Evolutionary conservation across 2,113 vertebrate genomes (phyloP).

Genomic region (Leptodactylus fuscus): DNA sequence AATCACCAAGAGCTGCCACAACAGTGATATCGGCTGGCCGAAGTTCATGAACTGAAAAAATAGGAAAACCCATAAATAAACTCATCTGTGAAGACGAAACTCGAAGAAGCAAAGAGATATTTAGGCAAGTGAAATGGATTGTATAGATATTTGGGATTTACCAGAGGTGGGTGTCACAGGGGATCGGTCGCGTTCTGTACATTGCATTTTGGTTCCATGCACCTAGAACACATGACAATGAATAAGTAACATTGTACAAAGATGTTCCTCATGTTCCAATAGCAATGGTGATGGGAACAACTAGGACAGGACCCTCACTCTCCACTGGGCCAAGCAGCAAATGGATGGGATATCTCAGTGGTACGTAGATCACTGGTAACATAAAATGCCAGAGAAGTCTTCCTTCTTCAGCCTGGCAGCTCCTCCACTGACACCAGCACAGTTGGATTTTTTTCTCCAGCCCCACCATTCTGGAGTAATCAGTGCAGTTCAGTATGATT

Average conservation of each 20-base stretch:
- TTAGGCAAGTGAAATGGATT: neutral
- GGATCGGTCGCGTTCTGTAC: slow-evolving; percentile 78
- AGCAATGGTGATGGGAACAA: too few species aligned
- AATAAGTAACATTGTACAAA: neutral
- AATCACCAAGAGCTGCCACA: slow-evolving; percentile 91
- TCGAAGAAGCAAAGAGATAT: neutral
- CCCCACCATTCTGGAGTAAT: too few species aligned
- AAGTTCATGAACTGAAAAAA: slow-evolving; percentile 83
- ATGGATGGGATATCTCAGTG: too few species aligned
- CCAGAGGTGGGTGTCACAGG: slow-evolving; percentile 78
- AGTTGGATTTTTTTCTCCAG: too few species aligned
- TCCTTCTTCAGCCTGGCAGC: too few species aligned
- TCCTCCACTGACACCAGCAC: too few species aligned
- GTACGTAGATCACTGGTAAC: too few species aligned
- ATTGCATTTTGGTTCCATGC: slow-evolving; percentile 80
- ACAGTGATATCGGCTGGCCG: slow-evolving; percentile 87
- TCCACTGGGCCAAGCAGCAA: too few species aligned
- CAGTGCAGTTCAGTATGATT: too few species aligned
- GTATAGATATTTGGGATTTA: slow-evolving; percentile 63
- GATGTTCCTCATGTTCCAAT: neutral
- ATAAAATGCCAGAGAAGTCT: too few species aligned
- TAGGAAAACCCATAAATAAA: slow-evolving; percentile 50
- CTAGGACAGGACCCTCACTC: too few species aligned
- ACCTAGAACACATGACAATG: slow-evolving; percentile 65
- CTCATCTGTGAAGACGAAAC: neutral